phyloP scores from a whole-genome alignment of 2,888 invertebrate species.

The Dynastes maya region DNA sequence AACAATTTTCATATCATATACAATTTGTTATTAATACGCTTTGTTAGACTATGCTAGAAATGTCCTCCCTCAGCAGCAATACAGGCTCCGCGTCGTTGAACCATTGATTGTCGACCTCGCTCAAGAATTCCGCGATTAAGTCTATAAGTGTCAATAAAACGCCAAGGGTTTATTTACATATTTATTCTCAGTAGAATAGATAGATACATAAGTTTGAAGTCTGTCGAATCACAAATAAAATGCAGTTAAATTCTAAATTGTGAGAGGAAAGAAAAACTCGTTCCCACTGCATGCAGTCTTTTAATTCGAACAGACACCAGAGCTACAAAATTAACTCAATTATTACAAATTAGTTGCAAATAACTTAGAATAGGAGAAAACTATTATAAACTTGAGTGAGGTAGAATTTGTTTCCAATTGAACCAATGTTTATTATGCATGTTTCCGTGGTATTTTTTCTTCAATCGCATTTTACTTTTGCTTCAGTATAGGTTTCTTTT shows the following conservation, averaged over 20 bases:
- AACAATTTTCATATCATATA: too few relatives aligned
- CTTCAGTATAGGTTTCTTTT: constrained; percentile 29
- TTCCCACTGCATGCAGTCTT: constrained; percentile 63
- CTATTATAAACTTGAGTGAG: constrained; percentile 65
- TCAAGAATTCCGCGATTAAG: too few relatives aligned
- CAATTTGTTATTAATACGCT: too few relatives aligned
- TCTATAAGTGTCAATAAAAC: constrained; percentile 2
- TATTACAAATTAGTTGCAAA: constrained; percentile 56
- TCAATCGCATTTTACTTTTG: constrained; percentile 47
- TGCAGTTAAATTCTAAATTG: constrained; percentile 60
- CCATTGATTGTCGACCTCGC: too few relatives aligned
- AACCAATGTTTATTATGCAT: constrained; percentile 56
- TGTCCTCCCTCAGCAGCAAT: too few relatives aligned
- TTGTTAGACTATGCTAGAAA: too few relatives aligned
- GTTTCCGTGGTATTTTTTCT: constrained; percentile 30
- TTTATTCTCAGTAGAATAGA: constrained; percentile 65
- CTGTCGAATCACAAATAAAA: constrained; percentile 66
- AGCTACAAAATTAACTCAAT: constrained; percentile 62
- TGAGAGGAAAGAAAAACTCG: constrained; percentile 50
- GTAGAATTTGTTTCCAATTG: constrained; percentile 68
- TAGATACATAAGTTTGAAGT: constrained; percentile 66
- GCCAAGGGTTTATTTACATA: constrained; percentile 63
- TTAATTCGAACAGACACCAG: constrained; percentile 64
- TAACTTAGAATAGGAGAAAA: constrained; percentile 57
- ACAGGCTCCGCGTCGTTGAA: too few relatives aligned